These are phyloP conservation scores for Pampus argenteus DNA, from an alignment of 2,797 vertebrate species.

Conservation along the genomic window DNA sequence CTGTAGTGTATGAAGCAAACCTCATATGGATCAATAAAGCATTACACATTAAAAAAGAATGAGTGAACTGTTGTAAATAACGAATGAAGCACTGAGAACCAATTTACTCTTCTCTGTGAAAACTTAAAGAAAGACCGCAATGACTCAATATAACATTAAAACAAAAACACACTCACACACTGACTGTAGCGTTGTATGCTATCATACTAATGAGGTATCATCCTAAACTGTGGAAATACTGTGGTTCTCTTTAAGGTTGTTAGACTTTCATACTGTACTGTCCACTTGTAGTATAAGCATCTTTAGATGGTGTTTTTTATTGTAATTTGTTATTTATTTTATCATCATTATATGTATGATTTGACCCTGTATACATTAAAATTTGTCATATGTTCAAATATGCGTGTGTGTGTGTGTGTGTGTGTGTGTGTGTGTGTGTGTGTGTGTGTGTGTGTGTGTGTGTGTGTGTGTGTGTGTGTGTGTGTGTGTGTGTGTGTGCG, in stretches of 20 bases:
- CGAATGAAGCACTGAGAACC: conserved; percentile 12
- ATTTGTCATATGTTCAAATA: too few relatives aligned
- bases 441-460: too few relatives aligned
- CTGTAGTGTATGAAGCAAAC: conserved; percentile 15
- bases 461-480: too few relatives aligned
- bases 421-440: too few relatives aligned
- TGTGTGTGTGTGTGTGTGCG: too few relatives aligned
- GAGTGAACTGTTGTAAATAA: conserved; percentile 29
- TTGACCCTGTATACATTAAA: too few relatives aligned
- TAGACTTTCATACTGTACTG: neutral
- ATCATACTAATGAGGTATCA: neutral
- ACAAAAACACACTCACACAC: neutral
- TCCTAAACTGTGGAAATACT: neutral
- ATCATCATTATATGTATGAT: too few relatives aligned
- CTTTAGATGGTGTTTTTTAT: too few relatives aligned
- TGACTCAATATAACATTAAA: neutral
- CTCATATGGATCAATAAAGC: conserved; percentile 42
- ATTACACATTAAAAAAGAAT: conserved; percentile 40
- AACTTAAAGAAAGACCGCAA: conserved; percentile 1
- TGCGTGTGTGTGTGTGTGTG: too few relatives aligned
- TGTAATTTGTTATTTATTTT: too few relatives aligned
- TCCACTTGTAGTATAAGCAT: too few relatives aligned
- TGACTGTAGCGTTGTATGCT: neutral
- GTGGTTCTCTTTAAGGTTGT: neutral
- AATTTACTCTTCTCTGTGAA: conserved; percentile 28